Percentiles rank a stretch among this genome's conserved stretches.
Evolutionary conservation across 2,113 vertebrate genomes (phyloP).

Genomic region (Solea senegalensis): DNA sequence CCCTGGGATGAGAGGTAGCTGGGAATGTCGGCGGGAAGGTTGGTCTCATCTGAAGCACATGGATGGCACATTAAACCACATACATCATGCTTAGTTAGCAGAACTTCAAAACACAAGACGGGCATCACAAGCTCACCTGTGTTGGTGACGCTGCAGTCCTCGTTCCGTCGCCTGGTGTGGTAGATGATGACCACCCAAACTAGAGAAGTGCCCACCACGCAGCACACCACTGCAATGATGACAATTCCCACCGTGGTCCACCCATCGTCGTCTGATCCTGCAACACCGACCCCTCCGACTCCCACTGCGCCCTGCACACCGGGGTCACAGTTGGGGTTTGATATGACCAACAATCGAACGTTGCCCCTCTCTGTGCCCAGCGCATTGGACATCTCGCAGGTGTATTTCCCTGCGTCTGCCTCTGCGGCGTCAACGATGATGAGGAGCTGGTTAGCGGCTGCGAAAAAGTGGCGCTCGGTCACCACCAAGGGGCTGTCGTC

Average conservation of each 20-base stretch:
- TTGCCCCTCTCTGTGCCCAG: conserved; percentile 93
- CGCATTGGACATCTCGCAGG: conserved; percentile 96
- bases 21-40: conserved; percentile 94
- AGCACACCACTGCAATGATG: conserved; percentile 98
- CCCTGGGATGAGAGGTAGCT: conserved; percentile 97
- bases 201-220: conserved; percentile 96
- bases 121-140: conserved; percentile 83
- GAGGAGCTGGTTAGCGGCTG: conserved; percentile 94
- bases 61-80: neutral
- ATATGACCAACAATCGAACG: conserved; percentile 87
- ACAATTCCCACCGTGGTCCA: conserved; percentile 97
- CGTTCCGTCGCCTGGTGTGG: conserved; percentile 92
- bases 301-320: conserved; percentile 79
- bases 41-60: conserved; percentile 89
- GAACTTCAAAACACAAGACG: neutral
- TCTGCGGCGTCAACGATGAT: conserved; percentile 93
- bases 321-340: conserved; percentile 92
- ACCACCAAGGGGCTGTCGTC: conserved; percentile 90
- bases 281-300: conserved; percentile 54
- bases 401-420: conserved; percentile 92
- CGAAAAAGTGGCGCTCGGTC: conserved; percentile 96
- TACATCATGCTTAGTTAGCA: neutral
- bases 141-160: conserved; percentile 97
- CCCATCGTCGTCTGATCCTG: conserved; percentile 84
- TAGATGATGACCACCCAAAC: conserved; percentile 99